A percentile compares a stretch with the other conserved stretches of the same genome.
Evolutionary conservation across 1,140 invertebrate species (phyloP).

Genomic region (Drosophila azteca): DNA sequence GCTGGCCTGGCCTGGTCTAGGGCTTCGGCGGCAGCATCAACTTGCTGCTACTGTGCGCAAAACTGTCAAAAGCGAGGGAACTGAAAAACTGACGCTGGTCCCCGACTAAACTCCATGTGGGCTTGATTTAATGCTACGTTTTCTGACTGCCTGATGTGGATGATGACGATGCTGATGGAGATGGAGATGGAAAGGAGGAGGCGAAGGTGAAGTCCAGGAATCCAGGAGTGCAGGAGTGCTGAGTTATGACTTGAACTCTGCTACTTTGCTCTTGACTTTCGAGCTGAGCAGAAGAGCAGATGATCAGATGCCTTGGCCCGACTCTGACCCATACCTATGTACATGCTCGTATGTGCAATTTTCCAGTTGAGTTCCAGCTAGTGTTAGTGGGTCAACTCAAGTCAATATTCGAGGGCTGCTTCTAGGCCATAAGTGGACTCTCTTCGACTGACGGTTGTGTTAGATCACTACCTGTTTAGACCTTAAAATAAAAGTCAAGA

Average conservation of each 20-base stretch:
- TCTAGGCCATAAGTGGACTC: no score
- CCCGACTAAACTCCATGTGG: conserved; percentile 55
- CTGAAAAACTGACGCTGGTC: conserved; percentile 58
- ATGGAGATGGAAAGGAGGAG: conserved; percentile 8
- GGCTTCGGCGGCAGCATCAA: conserved; percentile 34
- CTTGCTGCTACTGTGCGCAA: conserved; percentile 65
- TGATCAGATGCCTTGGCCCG: no score
- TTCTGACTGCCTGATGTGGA: conserved; percentile 35
- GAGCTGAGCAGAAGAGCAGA: neutral
- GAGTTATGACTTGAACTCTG: conserved; percentile 78
- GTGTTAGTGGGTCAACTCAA: no score
- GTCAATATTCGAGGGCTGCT: no score
- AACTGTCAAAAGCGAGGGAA: conserved; percentile 61
- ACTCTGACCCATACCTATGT: no score
- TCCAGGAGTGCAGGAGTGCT: conserved; percentile 23
- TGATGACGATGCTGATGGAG: conserved; percentile 11
- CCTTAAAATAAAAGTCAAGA: no score
- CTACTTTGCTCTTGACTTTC: conserved; percentile 53
- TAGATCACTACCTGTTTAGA: no score
- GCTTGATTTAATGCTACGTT: conserved; percentile 76
- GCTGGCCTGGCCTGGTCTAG: conserved; percentile 34
- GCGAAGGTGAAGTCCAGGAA: no score
- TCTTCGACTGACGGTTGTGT: no score
- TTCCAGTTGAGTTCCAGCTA: no score
- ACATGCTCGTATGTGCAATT: no score